phyloP scores from a whole-genome alignment of 2,888 invertebrate species.

The Amblyteles armatorius region DNA sequence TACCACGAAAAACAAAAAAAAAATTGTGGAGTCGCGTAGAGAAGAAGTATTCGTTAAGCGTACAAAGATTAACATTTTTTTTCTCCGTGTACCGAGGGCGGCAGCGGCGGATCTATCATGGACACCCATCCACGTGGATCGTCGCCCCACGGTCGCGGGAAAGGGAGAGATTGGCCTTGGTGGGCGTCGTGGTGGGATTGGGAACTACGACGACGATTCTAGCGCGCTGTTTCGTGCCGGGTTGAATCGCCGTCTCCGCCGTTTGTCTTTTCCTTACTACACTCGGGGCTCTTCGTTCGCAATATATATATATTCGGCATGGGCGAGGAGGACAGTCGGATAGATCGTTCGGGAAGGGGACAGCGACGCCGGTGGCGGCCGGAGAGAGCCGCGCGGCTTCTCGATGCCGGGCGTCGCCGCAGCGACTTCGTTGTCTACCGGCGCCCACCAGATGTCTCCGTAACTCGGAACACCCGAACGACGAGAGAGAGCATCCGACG shows the following conservation, averaged over 20 bases:
- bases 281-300: slow-evolving; percentile 39
- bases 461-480: slow-evolving; percentile 68
- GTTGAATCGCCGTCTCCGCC: slow-evolving; percentile 41
- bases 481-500: neutral
- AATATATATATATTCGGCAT: slow-evolving; percentile 28
- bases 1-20: neutral
- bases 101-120: slow-evolving; percentile 56
- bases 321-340: slow-evolving; percentile 33
- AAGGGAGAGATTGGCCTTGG: slow-evolving; percentile 68
- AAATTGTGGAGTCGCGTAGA: neutral
- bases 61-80: neutral
- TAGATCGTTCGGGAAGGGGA: slow-evolving; percentile 37
- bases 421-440: slow-evolving; percentile 72
- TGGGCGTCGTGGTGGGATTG: slow-evolving; percentile 64
- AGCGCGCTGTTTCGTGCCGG: slow-evolving; percentile 50
- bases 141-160: slow-evolving; percentile 54
- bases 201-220: slow-evolving; percentile 52
- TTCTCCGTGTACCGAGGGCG: slow-evolving; percentile 20
- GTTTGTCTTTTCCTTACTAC: slow-evolving; percentile 36
- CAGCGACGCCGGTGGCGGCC: slow-evolving; percentile 55
- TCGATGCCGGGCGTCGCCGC: slow-evolving; percentile 59
- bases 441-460: slow-evolving; percentile 78
- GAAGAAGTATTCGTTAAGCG: neutral
- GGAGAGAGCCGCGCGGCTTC: slow-evolving; percentile 51
- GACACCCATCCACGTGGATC: slow-evolving; percentile 70